Conservation (phyloP, 1,140 invertebrate genomes). For the Tetraneura akinire region DNA sequence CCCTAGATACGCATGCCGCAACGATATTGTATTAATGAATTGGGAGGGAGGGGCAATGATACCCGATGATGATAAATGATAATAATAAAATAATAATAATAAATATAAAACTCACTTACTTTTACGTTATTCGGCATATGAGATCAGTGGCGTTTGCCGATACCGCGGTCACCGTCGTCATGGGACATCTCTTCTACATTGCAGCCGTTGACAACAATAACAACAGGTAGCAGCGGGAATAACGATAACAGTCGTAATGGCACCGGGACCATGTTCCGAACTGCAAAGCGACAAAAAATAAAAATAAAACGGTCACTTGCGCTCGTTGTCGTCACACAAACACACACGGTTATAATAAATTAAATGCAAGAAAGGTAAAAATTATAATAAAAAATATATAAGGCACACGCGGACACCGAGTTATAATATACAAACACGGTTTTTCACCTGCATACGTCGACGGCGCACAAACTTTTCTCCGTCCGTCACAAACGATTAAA, state of each 20-base stretch:
- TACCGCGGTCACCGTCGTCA: neutral
- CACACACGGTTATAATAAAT: neutral
- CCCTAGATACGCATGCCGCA: neutral
- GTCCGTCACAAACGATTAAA: too few relatives aligned
- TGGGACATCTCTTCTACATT: neutral
- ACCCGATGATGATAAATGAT: neutral
- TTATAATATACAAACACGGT: too few relatives aligned
- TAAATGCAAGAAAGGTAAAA: too few relatives aligned
- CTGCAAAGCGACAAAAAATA: neutral
- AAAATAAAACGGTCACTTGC: too few relatives aligned
- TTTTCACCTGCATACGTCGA: too few relatives aligned
- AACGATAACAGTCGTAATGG: neutral
- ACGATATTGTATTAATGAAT: neutral
- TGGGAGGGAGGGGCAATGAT: neutral
- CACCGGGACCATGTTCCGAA: constrained; percentile 20
- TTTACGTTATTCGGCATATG: neutral
- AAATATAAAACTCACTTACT: neutral
- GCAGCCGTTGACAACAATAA: neutral
- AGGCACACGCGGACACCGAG: too few relatives aligned
- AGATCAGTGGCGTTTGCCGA: neutral
- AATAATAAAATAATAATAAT: too few relatives aligned
- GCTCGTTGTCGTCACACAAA: neutral
- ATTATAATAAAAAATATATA: too few relatives aligned
- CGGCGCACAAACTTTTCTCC: too few relatives aligned
- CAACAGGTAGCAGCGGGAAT: neutral